Evolutionary conservation across 2,888 invertebrate genomes (phyloP).

Genomic region (Pecten maximus): DNA sequence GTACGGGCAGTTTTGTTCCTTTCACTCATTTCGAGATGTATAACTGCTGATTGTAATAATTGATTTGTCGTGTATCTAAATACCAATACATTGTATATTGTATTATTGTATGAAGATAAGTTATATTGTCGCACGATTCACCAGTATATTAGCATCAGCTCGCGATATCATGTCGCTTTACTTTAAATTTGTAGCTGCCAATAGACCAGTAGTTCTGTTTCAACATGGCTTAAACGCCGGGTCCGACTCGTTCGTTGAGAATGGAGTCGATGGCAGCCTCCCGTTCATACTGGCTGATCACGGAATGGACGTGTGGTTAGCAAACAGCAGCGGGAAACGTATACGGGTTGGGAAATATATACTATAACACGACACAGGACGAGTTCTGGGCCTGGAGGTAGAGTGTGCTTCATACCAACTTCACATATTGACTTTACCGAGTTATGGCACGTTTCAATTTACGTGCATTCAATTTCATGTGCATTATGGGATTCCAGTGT

Average conservation of each 20-base stretch:
- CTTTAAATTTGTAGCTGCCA: not conserved
- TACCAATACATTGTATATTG: too few relatives aligned
- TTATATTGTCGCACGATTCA: too few relatives aligned
- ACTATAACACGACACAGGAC: conserved; percentile 83
- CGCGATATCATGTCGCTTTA: too few relatives aligned
- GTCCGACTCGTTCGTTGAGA: conserved; percentile 90
- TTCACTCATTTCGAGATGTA: not conserved
- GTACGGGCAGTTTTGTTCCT: not conserved
- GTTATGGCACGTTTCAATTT: too few relatives aligned
- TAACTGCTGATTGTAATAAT: too few relatives aligned
- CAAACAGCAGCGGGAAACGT: conserved; percentile 92
- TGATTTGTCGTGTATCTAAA: too few relatives aligned
- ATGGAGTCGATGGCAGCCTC: conserved; percentile 87
- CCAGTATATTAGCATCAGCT: too few relatives aligned
- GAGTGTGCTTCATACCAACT: too few relatives aligned
- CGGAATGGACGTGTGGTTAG: conserved; percentile 90
- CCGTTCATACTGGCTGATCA: conserved; percentile 83
- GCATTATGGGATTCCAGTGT: too few relatives aligned
- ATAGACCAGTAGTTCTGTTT: conserved; percentile 77
- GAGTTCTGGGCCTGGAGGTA: conserved; percentile 88
- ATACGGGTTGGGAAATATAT: conserved; percentile 88
- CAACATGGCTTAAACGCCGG: conserved; percentile 88
- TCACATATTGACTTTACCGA: too few relatives aligned
- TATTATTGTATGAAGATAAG: too few relatives aligned
- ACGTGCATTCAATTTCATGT: too few relatives aligned